Base-by-base conservation (phyloP, 2,888 invertebrate species). In the Pegoplata infirma region DNA sequence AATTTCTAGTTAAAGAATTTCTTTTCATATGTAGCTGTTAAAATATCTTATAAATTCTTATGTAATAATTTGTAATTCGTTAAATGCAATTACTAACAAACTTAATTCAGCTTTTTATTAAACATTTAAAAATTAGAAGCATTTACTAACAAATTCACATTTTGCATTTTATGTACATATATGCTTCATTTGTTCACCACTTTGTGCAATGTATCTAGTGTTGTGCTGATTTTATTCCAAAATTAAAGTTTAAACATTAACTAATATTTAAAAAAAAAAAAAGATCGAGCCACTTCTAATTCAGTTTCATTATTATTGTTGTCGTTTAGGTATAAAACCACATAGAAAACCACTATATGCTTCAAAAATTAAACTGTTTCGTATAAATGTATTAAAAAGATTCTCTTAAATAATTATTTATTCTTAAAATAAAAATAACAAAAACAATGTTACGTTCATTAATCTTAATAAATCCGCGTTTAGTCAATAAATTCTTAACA, bases 371-470 rank as follows among this genome's bases (percentile, higher is more conserved):
- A 17, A 49, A 80, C 46, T 47, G 6, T 56, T 40, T 51, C 23
- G 58, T 51, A 47, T 12, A 49, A 49, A 64, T 17, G 14, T 53
- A 6, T 19, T 53, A 25, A 51, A 79, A 3, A 56, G 32, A 36
- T 46, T 23, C n/a, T 44, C 36, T n/a, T 36, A 55, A n/a, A n/a
- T 8, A 23, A 46, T 28, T 49, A 28, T 36, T n/a, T 55, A 49
- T 51, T 23, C 16, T 58, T 64, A 61, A 51, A 49, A 47, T 59
- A 46, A 32, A 17, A 56, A 78, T 8, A 55, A 79, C 73, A 77
- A 71, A 78, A 83, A 85, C 86, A 84, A 88, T 89, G 89, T 88
- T 89, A 85, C 87, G 87, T 85, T 85, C 85, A 81, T 85, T 87
- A 86, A 85, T 85, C 84, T 85, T 86, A 82, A 84, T 84, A 79